Evolutionary conservation across 23 tunicate species (phyloP).

Genomic region (Phallusia fumigata): DNA sequence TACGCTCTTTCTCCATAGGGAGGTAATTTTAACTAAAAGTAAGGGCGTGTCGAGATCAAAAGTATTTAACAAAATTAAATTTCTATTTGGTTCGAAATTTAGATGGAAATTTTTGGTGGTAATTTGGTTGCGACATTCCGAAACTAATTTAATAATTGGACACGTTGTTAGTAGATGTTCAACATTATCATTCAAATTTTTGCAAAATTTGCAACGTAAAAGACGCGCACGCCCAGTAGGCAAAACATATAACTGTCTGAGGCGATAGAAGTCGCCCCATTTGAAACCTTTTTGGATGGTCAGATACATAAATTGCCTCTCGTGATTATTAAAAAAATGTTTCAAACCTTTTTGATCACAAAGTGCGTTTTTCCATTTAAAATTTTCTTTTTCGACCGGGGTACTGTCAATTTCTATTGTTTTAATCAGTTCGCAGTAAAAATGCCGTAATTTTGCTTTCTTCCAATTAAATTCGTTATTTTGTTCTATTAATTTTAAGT

Average conservation of each 20-base stretch:
- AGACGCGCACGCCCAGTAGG: not conserved
- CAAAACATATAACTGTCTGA: not conserved
- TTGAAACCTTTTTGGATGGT: not conserved
- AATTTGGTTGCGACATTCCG: too few relatives aligned
- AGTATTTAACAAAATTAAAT: not conserved
- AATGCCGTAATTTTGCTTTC: not conserved
- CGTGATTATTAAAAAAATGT: not conserved
- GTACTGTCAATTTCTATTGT: too few relatives aligned
- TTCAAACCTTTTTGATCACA: not conserved
- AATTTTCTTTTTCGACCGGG: not conserved
- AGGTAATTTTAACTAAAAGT: not conserved
- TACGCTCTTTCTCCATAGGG: not conserved
- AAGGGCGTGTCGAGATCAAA: not conserved
- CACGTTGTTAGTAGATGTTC: not conserved
- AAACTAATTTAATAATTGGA: too few relatives aligned
- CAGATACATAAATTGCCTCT: not conserved
- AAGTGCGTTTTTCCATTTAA: not conserved
- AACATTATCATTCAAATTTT: not conserved
- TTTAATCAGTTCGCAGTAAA: not conserved
- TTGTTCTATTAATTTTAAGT: not conserved
- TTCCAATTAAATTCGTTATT: not conserved
- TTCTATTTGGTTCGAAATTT: not conserved
- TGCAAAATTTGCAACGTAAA: constrained; percentile 12
- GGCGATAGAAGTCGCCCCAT: not conserved
- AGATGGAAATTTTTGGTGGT: not conserved